Conservation (phyloP, 1,140 invertebrate genomes). For the Drosophila gunungcola region DNA sequence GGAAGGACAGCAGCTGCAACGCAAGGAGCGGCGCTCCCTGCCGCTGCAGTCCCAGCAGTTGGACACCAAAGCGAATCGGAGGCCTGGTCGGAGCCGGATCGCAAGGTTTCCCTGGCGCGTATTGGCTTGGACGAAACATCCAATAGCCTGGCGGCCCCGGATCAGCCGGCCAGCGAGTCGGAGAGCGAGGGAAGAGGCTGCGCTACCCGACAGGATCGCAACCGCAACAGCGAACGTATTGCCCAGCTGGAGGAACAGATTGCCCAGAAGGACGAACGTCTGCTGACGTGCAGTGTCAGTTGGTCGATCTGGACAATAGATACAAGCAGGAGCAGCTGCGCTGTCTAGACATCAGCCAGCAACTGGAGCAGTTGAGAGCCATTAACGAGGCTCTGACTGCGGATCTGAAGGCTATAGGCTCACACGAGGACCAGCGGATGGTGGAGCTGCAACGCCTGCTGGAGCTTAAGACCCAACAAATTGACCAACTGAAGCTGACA, state of each 20-base stretch:
- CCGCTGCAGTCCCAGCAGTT: conserved; percentile 62
- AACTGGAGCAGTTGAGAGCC: conserved; percentile 55
- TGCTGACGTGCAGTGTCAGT: conserved; percentile 83
- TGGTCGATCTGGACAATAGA: conserved; percentile 81
- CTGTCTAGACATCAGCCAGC: conserved; percentile 75
- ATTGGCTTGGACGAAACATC: conserved; percentile 87
- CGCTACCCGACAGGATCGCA: conserved; percentile 52
- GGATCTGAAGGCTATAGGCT: conserved; percentile 70
- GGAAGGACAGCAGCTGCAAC: conserved; percentile 39
- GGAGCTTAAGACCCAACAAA: conserved; percentile 50
- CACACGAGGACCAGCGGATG: conserved; percentile 54
- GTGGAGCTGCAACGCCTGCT: conserved; percentile 47
- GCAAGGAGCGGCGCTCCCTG: conserved; percentile 64
- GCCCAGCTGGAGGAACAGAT: conserved; percentile 85
- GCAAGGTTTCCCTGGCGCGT: conserved; percentile 90
- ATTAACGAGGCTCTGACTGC: conserved; percentile 75
- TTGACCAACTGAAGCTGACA: conserved; percentile 66
- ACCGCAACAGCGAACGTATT: conserved; percentile 85
- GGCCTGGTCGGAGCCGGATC: conserved; percentile 93
- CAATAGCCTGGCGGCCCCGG: conserved; percentile 40
- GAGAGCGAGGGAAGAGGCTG: conserved; percentile 64
- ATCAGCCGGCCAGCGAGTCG: conserved; percentile 66
- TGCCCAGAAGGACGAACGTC: conserved; percentile 84
- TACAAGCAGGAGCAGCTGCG: conserved; percentile 85
- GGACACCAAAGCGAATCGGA: conserved; percentile 90